phyloP scores from a whole-genome alignment of 2,888 invertebrate species.

The Vanessa cardui region DNA sequence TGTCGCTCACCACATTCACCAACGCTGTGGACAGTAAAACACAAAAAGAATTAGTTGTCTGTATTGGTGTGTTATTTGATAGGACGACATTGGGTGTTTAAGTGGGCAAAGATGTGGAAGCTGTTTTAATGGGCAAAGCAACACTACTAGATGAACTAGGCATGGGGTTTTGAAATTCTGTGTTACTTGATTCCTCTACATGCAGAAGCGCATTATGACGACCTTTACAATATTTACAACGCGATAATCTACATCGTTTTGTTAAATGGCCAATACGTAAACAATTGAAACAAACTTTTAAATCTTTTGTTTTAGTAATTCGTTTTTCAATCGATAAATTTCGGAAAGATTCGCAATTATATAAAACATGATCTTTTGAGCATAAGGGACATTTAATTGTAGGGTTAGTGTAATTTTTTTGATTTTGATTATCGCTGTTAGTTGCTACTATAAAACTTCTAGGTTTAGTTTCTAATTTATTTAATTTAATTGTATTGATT shows the following conservation, averaged over 20 bases:
- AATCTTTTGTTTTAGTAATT: constrained; percentile 34
- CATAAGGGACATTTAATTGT: constrained; percentile 26
- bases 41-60: background rate
- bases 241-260: constrained; percentile 33
- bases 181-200: background rate
- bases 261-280: constrained; percentile 35
- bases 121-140: no score
- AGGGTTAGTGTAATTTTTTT: background rate
- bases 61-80: constrained; percentile 15
- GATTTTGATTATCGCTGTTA: background rate
- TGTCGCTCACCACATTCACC: background rate
- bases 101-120: no score
- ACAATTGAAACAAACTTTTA: constrained; percentile 39
- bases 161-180: no score
- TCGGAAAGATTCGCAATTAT: constrained; percentile 28
- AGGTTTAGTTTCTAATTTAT: constrained; percentile 5
- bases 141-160: background rate
- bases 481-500: background rate
- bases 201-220: constrained; percentile 33
- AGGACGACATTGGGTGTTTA: background rate
- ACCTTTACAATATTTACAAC: constrained; percentile 26
- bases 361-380: constrained; percentile 30
- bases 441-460: background rate
- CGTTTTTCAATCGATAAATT: constrained; percentile 26
- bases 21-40: background rate